Evolutionary conservation across 1,140 invertebrate genomes (phyloP), one percentile per base, ranked within the genome.

Genomic region (Habropoda laboriosa): DNA sequence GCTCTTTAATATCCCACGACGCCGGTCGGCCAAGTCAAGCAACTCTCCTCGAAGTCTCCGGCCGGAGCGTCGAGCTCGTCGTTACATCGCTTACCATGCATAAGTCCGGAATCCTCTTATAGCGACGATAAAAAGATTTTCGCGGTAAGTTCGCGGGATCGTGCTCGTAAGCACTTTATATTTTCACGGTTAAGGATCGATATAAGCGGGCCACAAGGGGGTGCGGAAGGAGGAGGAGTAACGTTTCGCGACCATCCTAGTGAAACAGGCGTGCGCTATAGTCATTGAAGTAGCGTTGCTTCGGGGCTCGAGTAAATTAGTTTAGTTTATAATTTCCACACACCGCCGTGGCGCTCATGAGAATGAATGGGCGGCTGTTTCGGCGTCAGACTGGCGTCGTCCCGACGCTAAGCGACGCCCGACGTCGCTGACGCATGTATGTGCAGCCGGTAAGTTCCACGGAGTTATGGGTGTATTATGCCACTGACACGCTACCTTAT

Each of bases 241-340:
- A 58, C 18, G 18, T 18, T 32, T 7, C 2, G 5, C 32, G 21
- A 35, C 21, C 18, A 60, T 16, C 32, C 32, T n/a, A n/a, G n/a
- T n/a, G n/a, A n/a, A 64, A 13, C n/a, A n/a, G 12, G 6, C 24
- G 0, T 2, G 7, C 6, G 1, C 61, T 35, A 32, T 27, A n/a
- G n/a, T n/a, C n/a, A n/a, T n/a, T n/a, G n/a, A n/a, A n/a, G n/a
- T n/a, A 27, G 74, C 61, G 63, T 47, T 40, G 76, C 61, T 63
- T 84, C 42, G 47, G n/a, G 45, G 32, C 13, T 61, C 38, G 53
- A 55, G 80, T 87, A 88, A 83, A 88, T 87, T 88, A 88, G 86
- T 88, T 88, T 88, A 88, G 85, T 88, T 88, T 85, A 88, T 88
- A 88, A 88, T 88, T 88, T 85, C 78, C 80, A 80, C 63, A 70